Conservation (phyloP, 2,888 invertebrate species). For the Vannuccia rotundouncinata region DNA sequence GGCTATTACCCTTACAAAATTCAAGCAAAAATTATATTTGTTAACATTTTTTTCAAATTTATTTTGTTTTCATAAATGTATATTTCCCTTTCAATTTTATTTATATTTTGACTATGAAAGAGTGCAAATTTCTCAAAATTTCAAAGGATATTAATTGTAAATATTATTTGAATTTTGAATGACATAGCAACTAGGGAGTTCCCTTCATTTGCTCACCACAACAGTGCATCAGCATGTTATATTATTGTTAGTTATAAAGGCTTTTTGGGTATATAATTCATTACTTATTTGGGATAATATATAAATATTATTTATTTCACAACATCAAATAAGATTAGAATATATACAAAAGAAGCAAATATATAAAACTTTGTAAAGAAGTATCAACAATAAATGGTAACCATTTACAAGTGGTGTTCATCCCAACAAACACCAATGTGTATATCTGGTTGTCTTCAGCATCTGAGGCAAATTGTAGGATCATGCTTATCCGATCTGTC, state of each 20-base stretch:
- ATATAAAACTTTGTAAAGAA: background rate
- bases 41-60: no score
- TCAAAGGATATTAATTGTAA: background rate
- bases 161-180: conserved; percentile 9
- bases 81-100: no score
- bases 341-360: background rate
- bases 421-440: background rate
- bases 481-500: background rate
- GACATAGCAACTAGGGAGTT: background rate
- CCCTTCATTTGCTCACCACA: background rate
- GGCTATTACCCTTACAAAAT: no score
- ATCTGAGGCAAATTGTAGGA: background rate
- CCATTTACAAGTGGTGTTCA: background rate
- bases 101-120: background rate
- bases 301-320: background rate
- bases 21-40: no score
- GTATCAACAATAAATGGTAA: background rate
- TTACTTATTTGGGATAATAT: background rate
- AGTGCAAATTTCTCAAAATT: background rate
- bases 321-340: conserved; percentile 12
- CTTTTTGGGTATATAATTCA: background rate
- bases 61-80: no score
- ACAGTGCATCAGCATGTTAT: background rate
- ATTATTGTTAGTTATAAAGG: background rate
- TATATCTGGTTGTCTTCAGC: background rate